Evolutionary conservation across 1,140 invertebrate species (phyloP), one percentile per base, ranked within the genome.

Genomic region (Mamestra configurata): DNA sequence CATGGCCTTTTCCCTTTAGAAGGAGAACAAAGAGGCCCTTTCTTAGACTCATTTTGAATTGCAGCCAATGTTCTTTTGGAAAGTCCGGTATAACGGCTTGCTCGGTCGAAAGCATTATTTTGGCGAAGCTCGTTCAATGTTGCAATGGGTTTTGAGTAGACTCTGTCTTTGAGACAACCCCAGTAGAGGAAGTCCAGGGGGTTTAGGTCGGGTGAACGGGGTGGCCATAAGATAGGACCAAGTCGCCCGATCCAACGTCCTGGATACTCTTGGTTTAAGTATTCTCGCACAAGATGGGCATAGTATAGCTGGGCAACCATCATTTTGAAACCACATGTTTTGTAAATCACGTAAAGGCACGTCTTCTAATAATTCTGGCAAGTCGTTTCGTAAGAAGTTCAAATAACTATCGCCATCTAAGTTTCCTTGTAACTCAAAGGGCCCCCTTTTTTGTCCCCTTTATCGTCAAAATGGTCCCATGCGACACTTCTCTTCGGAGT

Each of bases 291-390:
- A 40, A 35, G 31, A 31, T 35, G 61, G 35, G 61, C 61, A 40
- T 66, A 66, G 61, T 66, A 35, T n/a, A 31, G 61, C 61, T 31
- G 57, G 57, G 24, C 57, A 61, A 61, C 57, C 57, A 61, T 61
- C 57, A 31, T 61, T 22, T 22, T 31, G 15, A 81, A 53, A 82
- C 78, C 84, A 86, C 85, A 92, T 89, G 55, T 59, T 49, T 64
- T 71, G 73, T 80, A 27, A 59, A 80, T 85, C 31, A 37, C 35
- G 57, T 53, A 86, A 72, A 40, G 84, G 83, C 49, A 90, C 78
- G 76, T 90, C 82, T 85, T 91, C 82, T 40, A 92, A 75, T n/a
- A 93, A 80, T 79, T 57, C 31, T 53, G 91, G 83, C 71, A 91
- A 79, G 3, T 83, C 35, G 24, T 93, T 81, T 78, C 81, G 51